Evolutionary conservation across 2,797 vertebrate species (phyloP), one percentile per base, ranked within the genome.

Genomic region (Yasuhikotakia modesta): DNA sequence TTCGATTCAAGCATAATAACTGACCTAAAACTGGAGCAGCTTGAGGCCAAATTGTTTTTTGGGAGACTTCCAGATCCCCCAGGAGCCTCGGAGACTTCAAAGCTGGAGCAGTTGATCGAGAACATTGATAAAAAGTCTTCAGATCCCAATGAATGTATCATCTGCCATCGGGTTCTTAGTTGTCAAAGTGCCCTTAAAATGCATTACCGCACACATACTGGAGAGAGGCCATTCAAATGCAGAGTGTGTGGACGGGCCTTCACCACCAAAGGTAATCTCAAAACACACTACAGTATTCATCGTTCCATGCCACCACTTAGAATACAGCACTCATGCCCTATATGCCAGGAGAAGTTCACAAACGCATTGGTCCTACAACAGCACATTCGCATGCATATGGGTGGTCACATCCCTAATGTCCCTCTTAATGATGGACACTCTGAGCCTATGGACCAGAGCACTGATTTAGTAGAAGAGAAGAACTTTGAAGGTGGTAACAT

Each of bases 291-390:
- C 87, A 98, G 96, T 2, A 97, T 99, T 70, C 98, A 99, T 67
- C 94, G 97, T 85, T 96, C 96, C 81, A 95, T 96, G 95, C 96
- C 96, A 65, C 97, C 96, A 0, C 91, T 99, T 73, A 90, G 95
- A 89, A 96, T 98, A 68, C 96, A 99, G 83, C 97, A 99, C 90
- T 99, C 98, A 7, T 99, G 98, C 84, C 97, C 97, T 0, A 98
- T 99, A 87, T 99, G 97, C 91, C 97, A 99, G 93, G 98, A 98
- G 81, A 99, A 99, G 88, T 99, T 99, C 92, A 99, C 97, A n/a
- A 99, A 99, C 0, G 97, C 98, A 0, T 95, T 99, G 35, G 96
- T 98, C 81, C 91, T 99, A 0, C 98, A 99, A 87, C 97, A 98
- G 82, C 98, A 99, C 85, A 98, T 99, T 13, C 92, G 96, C 21